Evolutionary conservation across 2,113 vertebrate species (phyloP).

Genomic region (Pygoscelis antarcticus): DNA sequence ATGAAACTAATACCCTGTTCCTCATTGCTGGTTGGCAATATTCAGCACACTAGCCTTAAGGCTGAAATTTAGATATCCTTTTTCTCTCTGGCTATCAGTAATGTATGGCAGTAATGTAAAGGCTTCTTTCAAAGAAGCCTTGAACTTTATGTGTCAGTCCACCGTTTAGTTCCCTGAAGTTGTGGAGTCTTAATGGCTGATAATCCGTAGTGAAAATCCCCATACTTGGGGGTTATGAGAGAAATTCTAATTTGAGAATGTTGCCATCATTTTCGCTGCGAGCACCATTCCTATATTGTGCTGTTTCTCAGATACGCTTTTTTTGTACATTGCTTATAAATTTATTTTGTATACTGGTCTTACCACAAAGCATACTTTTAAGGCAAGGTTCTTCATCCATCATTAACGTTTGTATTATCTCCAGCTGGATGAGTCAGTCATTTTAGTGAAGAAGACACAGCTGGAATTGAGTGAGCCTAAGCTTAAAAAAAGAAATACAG

Average conservation of each 20-base stretch:
- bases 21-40: background rate
- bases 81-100: background rate
- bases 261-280: background rate
- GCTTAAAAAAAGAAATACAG: background rate
- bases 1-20: background rate
- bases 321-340: background rate
- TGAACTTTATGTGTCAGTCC: background rate
- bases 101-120: no score
- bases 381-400: background rate
- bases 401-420: background rate
- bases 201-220: background rate
- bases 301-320: background rate
- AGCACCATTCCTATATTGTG: background rate
- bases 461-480: background rate
- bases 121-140: no score
- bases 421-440: background rate
- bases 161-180: background rate
- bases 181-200: background rate
- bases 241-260: background rate
- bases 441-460: background rate
- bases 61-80: background rate
- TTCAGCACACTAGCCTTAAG: background rate
- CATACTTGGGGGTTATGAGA: background rate
- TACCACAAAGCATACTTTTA: background rate
- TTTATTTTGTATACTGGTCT: background rate